Conservation (phyloP, 2,797 vertebrate genomes). For the Zalophus californianus region DNA sequence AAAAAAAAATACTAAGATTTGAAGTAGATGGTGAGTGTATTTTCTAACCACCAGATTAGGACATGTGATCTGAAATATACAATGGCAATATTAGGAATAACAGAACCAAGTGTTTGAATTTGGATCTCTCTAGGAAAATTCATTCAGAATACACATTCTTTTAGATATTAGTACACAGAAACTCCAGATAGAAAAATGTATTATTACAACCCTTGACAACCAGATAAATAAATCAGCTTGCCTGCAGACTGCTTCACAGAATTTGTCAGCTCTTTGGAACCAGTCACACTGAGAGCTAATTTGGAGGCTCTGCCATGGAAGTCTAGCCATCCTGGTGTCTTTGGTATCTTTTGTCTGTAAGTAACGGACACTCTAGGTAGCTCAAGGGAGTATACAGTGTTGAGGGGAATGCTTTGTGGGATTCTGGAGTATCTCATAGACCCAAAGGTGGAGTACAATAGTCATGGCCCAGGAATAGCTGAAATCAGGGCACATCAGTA, state of each 20-base stretch:
- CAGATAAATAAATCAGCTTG: not conserved
- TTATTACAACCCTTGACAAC: constrained; percentile 34
- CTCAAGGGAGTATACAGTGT: not conserved
- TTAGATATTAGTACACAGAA: constrained; percentile 7
- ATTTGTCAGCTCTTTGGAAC: not conserved
- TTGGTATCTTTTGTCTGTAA: constrained; percentile 29
- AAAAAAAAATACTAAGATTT: constrained; percentile 29
- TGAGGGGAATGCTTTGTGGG: not conserved
- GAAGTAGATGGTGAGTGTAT: constrained; percentile 41
- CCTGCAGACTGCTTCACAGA: not conserved
- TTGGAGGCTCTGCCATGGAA: not conserved
- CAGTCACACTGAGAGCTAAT: not conserved
- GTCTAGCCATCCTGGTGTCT: not conserved
- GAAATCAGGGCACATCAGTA: not conserved
- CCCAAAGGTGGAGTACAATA: not conserved
- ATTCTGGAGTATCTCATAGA: not conserved
- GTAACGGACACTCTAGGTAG: not conserved
- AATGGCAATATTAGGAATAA: constrained; percentile 28
- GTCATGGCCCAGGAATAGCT: not conserved
- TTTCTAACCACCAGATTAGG: constrained; percentile 42
- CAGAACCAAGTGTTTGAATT: constrained; percentile 35
- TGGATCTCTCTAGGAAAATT: constrained; percentile 16
- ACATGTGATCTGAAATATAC: not conserved
- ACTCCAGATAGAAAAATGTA: not conserved
- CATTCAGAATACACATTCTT: not conserved